Conservation (phyloP, 2,797 vertebrate genomes). For the Argentina silus region DNA sequence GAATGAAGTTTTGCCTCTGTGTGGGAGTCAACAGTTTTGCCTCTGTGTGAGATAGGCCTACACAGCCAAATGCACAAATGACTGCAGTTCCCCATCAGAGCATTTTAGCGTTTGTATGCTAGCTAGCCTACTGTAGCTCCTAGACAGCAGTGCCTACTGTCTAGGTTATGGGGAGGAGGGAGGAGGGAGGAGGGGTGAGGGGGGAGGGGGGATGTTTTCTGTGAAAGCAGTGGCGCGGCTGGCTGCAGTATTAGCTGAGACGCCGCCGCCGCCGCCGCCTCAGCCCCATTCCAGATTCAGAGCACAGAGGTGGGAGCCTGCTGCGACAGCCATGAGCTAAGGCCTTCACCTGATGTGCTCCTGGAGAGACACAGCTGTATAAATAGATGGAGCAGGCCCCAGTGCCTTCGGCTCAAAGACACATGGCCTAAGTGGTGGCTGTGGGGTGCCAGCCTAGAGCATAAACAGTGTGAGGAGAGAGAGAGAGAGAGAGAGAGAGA, state of each 20-base stretch:
- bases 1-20: conserved; percentile 3
- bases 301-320: conserved; percentile 26
- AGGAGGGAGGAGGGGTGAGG: conserved; percentile 1
- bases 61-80: not conserved
- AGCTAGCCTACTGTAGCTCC: not conserved
- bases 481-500: not conserved
- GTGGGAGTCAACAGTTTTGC: not conserved
- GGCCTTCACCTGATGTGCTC: conserved; percentile 49
- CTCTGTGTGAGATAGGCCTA: not conserved
- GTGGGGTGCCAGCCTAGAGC: not conserved
- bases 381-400: conserved; percentile 7
- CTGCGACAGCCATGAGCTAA: conserved; percentile 31
- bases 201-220: conserved; percentile 30
- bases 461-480: not conserved
- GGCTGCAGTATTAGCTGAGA: not conserved
- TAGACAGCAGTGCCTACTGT: not conserved
- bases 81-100: not conserved
- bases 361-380: conserved; percentile 49
- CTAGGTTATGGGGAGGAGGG: conserved; percentile 13
- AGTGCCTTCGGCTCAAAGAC: not conserved
- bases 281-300: conserved; percentile 1
- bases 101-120: not conserved
- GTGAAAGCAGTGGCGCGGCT: conserved; percentile 20
- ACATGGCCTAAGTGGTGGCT: not conserved
- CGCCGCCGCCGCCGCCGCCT: not conserved